Evolutionary conservation across 2,888 invertebrate genomes (phyloP), one percentile per base, ranked within the genome.

Genomic region (Yponomeuta sedellus): DNA sequence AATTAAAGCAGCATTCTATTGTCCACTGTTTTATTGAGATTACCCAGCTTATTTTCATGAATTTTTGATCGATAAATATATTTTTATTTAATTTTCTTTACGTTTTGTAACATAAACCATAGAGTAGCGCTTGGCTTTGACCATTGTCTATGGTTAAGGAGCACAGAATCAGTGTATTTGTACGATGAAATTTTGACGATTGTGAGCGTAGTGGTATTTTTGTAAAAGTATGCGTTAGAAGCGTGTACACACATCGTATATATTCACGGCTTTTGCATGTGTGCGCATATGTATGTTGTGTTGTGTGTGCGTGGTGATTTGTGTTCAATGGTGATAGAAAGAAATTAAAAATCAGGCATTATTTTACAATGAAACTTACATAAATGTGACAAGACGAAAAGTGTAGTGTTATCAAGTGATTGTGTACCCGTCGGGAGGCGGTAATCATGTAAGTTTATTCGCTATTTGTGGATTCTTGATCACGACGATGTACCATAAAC

Each of bases 261-360:
- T n/a, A 62, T 39, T 62, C n/a, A 8, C 8, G 5, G 10, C 64
- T 67, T 71, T 68, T 72, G 71, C 72, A 71, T 82, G 83, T 83
- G 83, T 83, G 82, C 80, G 81, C 78, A 78, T 82, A 79, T 82
- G 78, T 89, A 83, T 88, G 86, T 90, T 88, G 86, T 90, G 89
- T 90, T 88, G 88, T 91, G 91, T 90, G 91, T 91, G 90, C 91
- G 90, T 91, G 91, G 91, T 90, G 90, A 92, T 91, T 91, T 91
- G 91, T 90, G 88, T 88, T 91, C 85, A 81, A 90, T 85, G 91
- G 88, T 91, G 86, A 88, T 89, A 83, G 83, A 88, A 88, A 88
- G 83, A 88, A 88, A 89, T 85, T 88, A 88, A 89, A 81, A 91
- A 88, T 86, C 87, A 84, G 87, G 80, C 83, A 79, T 81, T 83